Base-by-base conservation (phyloP, 2,797 vertebrate species). In the Cuniculus paca region DNA sequence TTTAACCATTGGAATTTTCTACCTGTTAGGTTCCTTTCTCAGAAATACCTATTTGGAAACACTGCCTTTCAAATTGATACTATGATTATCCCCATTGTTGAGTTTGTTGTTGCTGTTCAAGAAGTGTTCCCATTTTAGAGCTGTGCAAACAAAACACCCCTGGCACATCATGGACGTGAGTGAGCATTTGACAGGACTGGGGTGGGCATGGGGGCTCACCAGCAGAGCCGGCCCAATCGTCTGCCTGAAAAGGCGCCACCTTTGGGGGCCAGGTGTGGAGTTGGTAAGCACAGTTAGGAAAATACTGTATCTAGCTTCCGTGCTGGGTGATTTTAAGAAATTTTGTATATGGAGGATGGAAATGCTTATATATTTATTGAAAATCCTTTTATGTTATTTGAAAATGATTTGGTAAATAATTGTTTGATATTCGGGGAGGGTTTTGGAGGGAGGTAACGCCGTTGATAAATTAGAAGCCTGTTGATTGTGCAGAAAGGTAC, bases 321-420 rank as follows among this genome's bases (percentile, higher is more conserved):
- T 98, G 98, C 98, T 97, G 97, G 98, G 98, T 98, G 98, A 95
- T 98, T 98, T 98, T 98, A 98, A 98, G 98, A 98, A 98, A 97
- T 98, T 99, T 99, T 99, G 98, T 99, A 98, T 98, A 98, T 98
- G 98, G 98, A 98, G 98, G 98, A 98, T 98, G 98, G 95, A 99
- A 98, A 98, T 99, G 97, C 98, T 98, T 99, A 98, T 99, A 99
- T 99, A 99, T 99, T 99, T 99, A 99, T 99, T 99, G 98, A 98
- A 98, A 98, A 98, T 98, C 97, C 97, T 99, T 97, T 99, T 99
- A 78, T 78, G 75, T 78, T 78, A 98, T 99, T 99, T 99, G 98
- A 99, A 97, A 97, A 96, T 98, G 98, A 98, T 98, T 98, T 98
- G 98, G 97, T 98, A 98, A 98, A 98, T 97, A 98, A 97, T 94